Evolutionary conservation across 2,888 invertebrate genomes (phyloP).

Genomic region (Amitus sp.): DNA sequence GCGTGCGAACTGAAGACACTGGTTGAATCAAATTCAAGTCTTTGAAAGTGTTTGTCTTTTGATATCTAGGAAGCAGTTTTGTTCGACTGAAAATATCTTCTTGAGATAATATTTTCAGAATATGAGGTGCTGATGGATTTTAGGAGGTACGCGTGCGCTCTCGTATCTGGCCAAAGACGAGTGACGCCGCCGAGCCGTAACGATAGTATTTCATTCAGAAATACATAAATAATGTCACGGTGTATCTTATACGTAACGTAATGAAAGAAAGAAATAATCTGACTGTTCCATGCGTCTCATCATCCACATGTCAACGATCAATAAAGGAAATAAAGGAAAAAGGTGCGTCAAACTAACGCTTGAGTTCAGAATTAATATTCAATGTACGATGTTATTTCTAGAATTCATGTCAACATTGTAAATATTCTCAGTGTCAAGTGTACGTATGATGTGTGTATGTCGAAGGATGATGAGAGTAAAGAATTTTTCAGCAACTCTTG

Average conservation of each 20-base stretch:
- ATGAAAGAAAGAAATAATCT: conserved; percentile 50
- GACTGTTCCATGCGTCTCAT: conserved; percentile 62
- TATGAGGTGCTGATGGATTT: background rate
- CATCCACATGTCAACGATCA: conserved; percentile 60
- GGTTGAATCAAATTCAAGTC: too few relatives aligned
- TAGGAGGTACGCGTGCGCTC: background rate
- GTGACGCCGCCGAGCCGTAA: conserved; percentile 39
- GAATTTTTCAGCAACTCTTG: conserved; percentile 17
- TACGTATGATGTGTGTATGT: conserved; percentile 14
- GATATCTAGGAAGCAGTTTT: background rate
- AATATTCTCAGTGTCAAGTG: conserved; percentile 46
- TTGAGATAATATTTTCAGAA: background rate
- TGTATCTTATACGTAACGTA: conserved; percentile 50
- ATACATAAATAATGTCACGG: conserved; percentile 57
- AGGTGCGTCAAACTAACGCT: conserved; percentile 54
- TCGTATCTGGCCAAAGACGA: background rate
- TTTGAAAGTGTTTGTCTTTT: too few relatives aligned
- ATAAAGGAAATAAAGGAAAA: conserved; percentile 46
- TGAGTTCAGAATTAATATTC: conserved; percentile 60
- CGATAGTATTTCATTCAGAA: conserved; percentile 58
- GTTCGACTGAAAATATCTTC: background rate
- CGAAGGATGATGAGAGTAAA: conserved; percentile 13
- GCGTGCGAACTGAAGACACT: too few relatives aligned
- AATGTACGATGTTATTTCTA: conserved; percentile 56
- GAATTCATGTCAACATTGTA: conserved; percentile 55